Evolutionary conservation across 2,113 vertebrate genomes (phyloP).

Genomic region (Stictonetta naevosa): DNA sequence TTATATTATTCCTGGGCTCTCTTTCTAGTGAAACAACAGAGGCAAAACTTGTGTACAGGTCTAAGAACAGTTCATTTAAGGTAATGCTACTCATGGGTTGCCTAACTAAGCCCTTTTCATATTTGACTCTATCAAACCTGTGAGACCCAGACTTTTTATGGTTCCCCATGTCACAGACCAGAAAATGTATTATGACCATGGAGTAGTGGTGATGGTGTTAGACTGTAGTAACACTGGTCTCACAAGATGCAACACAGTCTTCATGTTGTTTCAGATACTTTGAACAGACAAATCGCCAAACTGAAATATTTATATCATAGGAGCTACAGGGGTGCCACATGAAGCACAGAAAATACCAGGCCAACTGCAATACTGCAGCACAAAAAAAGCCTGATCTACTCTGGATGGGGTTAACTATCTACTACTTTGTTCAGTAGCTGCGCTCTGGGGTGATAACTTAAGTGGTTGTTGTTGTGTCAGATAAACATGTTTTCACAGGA

Average conservation of each 20-base stretch:
- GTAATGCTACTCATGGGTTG: neutral
- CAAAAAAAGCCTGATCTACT: neutral
- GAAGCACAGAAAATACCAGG: neutral
- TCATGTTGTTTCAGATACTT: neutral
- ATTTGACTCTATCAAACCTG: neutral
- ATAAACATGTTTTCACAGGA: neutral
- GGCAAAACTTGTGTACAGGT: neutral
- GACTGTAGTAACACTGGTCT: neutral
- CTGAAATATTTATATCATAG: neutral
- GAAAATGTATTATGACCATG: neutral
- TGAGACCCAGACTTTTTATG: neutral
- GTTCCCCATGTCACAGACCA: neutral
- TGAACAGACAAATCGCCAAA: neutral
- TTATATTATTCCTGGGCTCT: neutral
- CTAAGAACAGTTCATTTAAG: neutral
- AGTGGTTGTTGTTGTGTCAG: neutral
- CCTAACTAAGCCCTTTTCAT: neutral
- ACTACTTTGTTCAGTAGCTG: neutral
- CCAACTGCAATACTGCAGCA: neutral
- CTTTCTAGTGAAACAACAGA: neutral
- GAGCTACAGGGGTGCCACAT: neutral
- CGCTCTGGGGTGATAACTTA: neutral
- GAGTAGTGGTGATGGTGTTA: neutral
- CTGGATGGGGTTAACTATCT: neutral
- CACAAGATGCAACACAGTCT: neutral